Base-by-base conservation (phyloP, 2,113 vertebrate species). In the Rhinopithecus roxellana region DNA sequence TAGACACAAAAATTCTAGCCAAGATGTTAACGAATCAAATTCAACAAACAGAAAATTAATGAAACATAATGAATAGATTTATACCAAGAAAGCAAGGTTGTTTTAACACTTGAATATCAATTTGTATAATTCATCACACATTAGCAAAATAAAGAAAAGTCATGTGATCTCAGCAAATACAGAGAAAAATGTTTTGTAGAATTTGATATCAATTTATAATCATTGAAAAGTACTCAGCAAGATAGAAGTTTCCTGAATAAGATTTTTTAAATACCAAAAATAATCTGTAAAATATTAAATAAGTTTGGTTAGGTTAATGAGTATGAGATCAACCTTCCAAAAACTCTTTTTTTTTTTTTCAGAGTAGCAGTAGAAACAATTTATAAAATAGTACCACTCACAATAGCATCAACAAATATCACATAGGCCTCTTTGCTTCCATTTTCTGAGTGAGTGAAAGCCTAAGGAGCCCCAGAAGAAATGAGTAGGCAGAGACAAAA, bases 91-190 rank as follows among this genome's bases (percentile, higher is more conserved):
- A 43, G 35, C 8, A 84, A 70, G 12, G 16, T 35, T 93, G 55
- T 27, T 55, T 89, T 77, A 45, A 82, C 6, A 52, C 4, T 95
- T 88, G 70, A 72, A 91, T 79, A 80, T 74, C 20, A 59, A 64
- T 92, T 72, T 79, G 32, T 67, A 32, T 69, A 74, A 92, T 89
- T 92, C 23, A 64, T 23, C 75, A 84, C 59, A 84, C 6, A 94
- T 92, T 84, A 84, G 92, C 50, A 88, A 94, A 94, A 77, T 55
- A 14, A 69, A 75, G n/a, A 48, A 85, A 55, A 91, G 74, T 16
- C 13, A 83, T 52, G 48, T 70, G 48, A 64, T 43, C 35, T 82
- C 16, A n/a, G 83, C 4, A 18, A 57, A 69, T 43, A 38, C 12
- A 84, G 69, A 77, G 61, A 64, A 64, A 84, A 61, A n/a, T 35